Conservation (phyloP, 2,888 invertebrate species). For the Thysanoteuthis rhombus region DNA sequence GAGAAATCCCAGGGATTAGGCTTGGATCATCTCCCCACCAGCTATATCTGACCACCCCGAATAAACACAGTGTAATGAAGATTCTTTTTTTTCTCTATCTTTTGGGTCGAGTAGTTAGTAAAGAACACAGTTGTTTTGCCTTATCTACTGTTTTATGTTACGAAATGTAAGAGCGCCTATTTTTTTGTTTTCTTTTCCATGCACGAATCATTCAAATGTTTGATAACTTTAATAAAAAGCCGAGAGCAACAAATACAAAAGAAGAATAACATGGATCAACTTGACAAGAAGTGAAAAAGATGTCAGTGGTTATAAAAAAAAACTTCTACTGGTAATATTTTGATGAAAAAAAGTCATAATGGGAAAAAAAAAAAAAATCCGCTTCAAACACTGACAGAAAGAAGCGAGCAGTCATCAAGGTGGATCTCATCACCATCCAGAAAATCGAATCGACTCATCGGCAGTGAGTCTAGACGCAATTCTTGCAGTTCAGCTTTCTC, state of each 20-base stretch:
- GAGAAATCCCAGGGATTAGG: too few relatives aligned
- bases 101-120: too few relatives aligned
- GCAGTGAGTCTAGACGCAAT: constrained; percentile 47
- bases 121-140: too few relatives aligned
- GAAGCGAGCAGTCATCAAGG: constrained; percentile 39
- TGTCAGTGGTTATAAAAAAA: not conserved
- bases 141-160: too few relatives aligned
- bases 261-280: not conserved
- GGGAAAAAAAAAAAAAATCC: not conserved
- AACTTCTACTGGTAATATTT: not conserved
- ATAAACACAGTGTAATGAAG: not conserved
- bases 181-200: not conserved
- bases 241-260: not conserved
- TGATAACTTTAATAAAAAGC: not conserved
- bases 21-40: too few relatives aligned
- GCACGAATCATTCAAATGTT: not conserved
- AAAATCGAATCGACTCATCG: constrained; percentile 58
- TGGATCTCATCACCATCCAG: constrained; percentile 59
- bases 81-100: not conserved
- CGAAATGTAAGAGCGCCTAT: not conserved
- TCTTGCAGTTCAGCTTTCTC: constrained; percentile 45
- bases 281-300: not conserved
- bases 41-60: too few relatives aligned
- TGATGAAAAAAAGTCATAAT: too few relatives aligned
- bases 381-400: not conserved